Conservation (phyloP, 2,888 invertebrate species). For the Bedellia somnulentella region DNA sequence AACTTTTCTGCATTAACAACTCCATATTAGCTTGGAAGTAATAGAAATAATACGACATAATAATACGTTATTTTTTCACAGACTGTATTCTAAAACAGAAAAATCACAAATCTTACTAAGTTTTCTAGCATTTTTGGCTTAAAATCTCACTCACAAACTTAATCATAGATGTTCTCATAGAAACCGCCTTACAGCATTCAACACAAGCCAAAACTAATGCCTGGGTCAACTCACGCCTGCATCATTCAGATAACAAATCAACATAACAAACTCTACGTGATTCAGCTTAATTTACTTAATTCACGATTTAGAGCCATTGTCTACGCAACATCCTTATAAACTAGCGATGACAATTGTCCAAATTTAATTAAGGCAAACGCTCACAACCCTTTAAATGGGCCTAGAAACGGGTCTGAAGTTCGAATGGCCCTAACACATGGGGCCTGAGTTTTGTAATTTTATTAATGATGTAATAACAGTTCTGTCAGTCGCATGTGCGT, state of each 20-base stretch:
- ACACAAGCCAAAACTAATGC: too few relatives aligned
- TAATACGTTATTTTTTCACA: too few relatives aligned
- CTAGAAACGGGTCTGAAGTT: conserved; percentile 35
- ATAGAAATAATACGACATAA: too few relatives aligned
- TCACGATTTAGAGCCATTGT: conserved; percentile 38
- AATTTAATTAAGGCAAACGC: conserved; percentile 45
- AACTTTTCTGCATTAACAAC: too few relatives aligned
- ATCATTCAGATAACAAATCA: conserved; percentile 25
- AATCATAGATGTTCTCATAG: too few relatives aligned
- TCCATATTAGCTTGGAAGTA: too few relatives aligned
- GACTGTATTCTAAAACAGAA: too few relatives aligned
- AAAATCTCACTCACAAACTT: too few relatives aligned
- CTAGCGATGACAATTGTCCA: conserved; percentile 41
- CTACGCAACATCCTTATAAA: conserved; percentile 34
- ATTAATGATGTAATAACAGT: conserved; percentile 62
- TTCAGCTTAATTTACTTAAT: conserved; percentile 48
- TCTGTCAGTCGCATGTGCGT: conserved; percentile 58
- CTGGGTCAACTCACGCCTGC: conserved; percentile 24
- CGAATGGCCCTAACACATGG: conserved; percentile 36
- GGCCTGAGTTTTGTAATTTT: conserved; percentile 57
- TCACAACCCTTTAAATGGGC: conserved; percentile 27
- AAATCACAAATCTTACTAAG: too few relatives aligned
- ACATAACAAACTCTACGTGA: conserved; percentile 27
- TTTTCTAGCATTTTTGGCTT: too few relatives aligned
- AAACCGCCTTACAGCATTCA: too few relatives aligned